Percentiles rank a stretch among this genome's conserved stretches.
Conservation (phyloP, 2,797 vertebrate genomes). For the Siniperca undulata region DNA sequence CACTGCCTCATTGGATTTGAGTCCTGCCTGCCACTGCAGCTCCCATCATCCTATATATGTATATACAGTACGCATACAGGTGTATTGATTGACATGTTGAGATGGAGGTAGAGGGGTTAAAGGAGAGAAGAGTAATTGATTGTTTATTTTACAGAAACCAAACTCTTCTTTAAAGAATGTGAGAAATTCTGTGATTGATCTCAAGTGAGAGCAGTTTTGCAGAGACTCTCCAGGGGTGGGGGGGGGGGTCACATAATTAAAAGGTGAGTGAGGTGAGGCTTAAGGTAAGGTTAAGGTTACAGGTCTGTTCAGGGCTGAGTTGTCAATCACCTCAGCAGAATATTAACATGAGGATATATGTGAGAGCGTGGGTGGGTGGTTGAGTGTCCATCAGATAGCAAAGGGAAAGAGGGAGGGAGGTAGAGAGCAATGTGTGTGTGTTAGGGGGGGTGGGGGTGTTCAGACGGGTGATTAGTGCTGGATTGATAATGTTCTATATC, state of each 20-base stretch:
- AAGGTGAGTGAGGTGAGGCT: conserved; percentile 10
- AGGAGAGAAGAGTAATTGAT: neutral
- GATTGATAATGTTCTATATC: conserved; percentile 82
- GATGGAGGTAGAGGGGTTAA: neutral
- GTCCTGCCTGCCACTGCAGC: conserved; percentile 53
- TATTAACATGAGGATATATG: conserved; percentile 29
- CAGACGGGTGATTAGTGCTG: conserved; percentile 71
- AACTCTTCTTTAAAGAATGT: conserved; percentile 15
- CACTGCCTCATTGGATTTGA: conserved; percentile 47
- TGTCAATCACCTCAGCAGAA: conserved; percentile 57
- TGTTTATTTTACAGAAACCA: conserved; percentile 10
- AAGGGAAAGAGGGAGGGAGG: conserved; percentile 25
- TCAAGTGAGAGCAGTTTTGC: conserved; percentile 41
- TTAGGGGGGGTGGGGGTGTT: neutral
- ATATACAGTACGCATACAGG: neutral
- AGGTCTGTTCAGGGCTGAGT: conserved; percentile 48
- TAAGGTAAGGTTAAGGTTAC: conserved; percentile 64
- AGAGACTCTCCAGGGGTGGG: conserved; percentile 6
- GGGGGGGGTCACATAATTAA: conserved; percentile 1
- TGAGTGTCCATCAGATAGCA: conserved; percentile 53
- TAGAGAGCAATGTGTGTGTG: neutral
- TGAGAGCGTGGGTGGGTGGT: conserved; percentile 32
- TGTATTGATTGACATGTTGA: conserved; percentile 35
- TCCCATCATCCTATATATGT: neutral
- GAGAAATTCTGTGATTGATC: conserved; percentile 28